Evolutionary conservation across 2,113 vertebrate species (phyloP).

Genomic region (Rhipidura dahli): DNA sequence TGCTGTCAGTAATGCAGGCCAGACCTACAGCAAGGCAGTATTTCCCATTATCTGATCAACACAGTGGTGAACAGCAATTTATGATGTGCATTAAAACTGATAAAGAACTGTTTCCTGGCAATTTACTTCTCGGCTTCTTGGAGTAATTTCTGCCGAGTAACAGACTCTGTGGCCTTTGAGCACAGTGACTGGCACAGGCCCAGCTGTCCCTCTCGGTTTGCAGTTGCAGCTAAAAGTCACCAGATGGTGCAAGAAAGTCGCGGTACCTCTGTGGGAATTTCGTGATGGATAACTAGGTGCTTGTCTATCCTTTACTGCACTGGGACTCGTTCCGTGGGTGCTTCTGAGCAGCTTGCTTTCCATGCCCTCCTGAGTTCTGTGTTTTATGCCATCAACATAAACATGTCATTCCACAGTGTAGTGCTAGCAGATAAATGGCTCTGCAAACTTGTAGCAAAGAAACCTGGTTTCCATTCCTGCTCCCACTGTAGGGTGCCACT

Average conservation of each 20-base stretch:
- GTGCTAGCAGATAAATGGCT: background rate
- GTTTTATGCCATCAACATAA: background rate
- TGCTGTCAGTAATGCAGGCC: background rate
- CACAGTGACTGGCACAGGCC: background rate
- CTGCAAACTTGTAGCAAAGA: background rate
- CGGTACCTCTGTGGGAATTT: background rate
- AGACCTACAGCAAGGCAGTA: background rate
- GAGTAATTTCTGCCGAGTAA: background rate
- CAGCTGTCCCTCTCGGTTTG: background rate
- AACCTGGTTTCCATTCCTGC: background rate
- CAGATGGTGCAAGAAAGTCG: constrained; percentile 52
- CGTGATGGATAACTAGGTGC: background rate
- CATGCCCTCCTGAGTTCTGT: rapidly evolving
- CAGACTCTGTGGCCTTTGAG: background rate
- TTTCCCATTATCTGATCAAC: background rate
- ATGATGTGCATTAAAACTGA: background rate
- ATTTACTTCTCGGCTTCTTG: background rate
- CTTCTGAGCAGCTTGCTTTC: background rate
- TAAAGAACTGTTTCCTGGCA: background rate
- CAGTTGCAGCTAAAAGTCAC: constrained; percentile 25
- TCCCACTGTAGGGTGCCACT: background rate
- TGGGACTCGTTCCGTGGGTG: rapidly evolving
- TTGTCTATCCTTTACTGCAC: rapidly evolving
- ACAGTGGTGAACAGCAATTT: background rate
- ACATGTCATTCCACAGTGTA: background rate